Base-by-base conservation (phyloP, 2,888 invertebrate genomes). In the Tenthredo scrophulariae region DNA sequence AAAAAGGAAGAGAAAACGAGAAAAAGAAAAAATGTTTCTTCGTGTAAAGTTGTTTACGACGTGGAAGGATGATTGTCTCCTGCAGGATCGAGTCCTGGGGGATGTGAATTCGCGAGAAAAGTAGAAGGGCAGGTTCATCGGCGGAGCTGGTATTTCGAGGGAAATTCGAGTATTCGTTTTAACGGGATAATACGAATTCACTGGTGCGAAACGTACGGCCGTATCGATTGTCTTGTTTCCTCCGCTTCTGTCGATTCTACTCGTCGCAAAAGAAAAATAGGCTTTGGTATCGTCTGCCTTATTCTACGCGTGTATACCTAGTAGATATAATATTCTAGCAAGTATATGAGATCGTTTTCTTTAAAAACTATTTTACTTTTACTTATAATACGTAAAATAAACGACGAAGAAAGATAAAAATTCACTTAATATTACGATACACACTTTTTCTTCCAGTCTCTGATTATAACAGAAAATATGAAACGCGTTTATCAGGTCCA, bases 121-220 rank as follows among this genome's bases (percentile, higher is more conserved):
- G 72, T 43, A 43, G n/a, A 33, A 26, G 29, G 33, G 15, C 67
- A 33, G 67, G 33, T 33, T 33, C 67, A 13, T 67, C 29, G 29
- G 6, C 33, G 13, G 2, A 10, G 62, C 26, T 62, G 62, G 26
- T 26, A 62, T 70, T 29, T 74, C 40, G 43, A 74, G 72, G 40
- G 43, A 43, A 74, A 26, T 74, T 74, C 43, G 40, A 43, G 43
- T 18, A 74, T 74, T 74, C 43, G 72, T 74, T 74, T 74, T 74
- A 74, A 74, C 72, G 40, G 40, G n/a, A 43, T 74, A 74, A 74
- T 74, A 74, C 72, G 72, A 74, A 74, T 74, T 74, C 72, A 74
- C 40, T 43, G 72, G 72, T 1, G 40, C 43, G 72, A n/a, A 43
- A 74, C 22, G 72, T 72, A 72, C 22, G 72, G 67, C n/a, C 10